These are phyloP conservation scores for Drosophila pectinifera DNA, from an alignment of 1,140 invertebrate species.

Conservation along the genomic window DNA sequence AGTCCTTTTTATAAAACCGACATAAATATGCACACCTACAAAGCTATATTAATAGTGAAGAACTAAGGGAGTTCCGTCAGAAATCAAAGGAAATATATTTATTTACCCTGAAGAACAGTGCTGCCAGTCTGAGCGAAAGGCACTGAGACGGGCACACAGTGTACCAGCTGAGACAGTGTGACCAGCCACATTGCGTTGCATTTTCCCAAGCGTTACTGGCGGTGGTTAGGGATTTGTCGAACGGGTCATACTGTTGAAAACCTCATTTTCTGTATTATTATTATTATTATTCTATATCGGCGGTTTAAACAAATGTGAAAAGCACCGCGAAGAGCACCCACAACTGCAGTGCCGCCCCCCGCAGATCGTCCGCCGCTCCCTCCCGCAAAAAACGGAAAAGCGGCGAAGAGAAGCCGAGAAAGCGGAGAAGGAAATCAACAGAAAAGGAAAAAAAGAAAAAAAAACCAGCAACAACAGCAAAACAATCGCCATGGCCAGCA, in stretches of 20 bases:
- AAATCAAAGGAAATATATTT: not conserved
- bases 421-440: conserved; percentile 15
- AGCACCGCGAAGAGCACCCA: conserved; percentile 18
- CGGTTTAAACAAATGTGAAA: conserved; percentile 47
- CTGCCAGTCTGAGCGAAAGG: not conserved
- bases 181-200: not conserved
- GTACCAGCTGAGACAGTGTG: not conserved
- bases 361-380: conserved; percentile 3
- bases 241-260: conserved; percentile 19
- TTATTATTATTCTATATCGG: conserved; percentile 9
- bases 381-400: conserved; percentile 4
- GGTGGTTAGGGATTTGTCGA: conserved; percentile 1
- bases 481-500: conserved; percentile 61
- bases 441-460: conserved; percentile 4
- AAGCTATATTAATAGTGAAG: not conserved
- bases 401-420: conserved; percentile 9
- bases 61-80: too few species aligned
- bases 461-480: conserved; percentile 21
- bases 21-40: not conserved
- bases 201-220: not conserved
- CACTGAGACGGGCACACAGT: not conserved
- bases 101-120: not conserved
- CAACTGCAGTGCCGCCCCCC: conserved; percentile 18
- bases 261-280: conserved; percentile 15
- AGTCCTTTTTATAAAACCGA: not conserved